A percentile compares a stretch with the other conserved stretches of the same genome.
These are phyloP conservation scores for Coelinius sp. DNA, from an alignment of 2,888 invertebrate species.

Conservation along the genomic window DNA sequence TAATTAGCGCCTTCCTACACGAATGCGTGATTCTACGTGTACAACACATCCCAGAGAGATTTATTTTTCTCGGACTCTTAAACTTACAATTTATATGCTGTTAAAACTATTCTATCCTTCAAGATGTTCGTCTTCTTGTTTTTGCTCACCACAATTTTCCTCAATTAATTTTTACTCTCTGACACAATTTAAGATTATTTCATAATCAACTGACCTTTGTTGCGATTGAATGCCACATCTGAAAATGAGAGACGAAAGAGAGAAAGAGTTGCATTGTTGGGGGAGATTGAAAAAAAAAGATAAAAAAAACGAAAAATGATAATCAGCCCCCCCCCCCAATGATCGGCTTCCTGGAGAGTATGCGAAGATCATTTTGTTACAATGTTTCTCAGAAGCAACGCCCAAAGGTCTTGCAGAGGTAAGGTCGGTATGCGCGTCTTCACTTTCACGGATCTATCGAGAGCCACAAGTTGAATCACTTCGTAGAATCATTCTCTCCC, in stretches of 20 bases:
- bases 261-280: no score
- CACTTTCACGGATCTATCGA: slow-evolving; percentile 47
- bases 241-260: neutral
- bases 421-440: slow-evolving; percentile 48
- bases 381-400: slow-evolving; percentile 38
- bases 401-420: slow-evolving; percentile 40
- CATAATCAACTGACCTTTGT: neutral
- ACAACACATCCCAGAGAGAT: slow-evolving; percentile 1
- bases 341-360: neutral
- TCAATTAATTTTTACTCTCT: neutral
- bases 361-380: slow-evolving; percentile 1
- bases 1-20: slow-evolving; percentile 53
- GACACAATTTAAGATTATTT: neutral
- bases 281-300: neutral
- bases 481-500: slow-evolving; percentile 35
- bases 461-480: slow-evolving; percentile 34
- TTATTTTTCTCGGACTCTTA: slow-evolving; percentile 18
- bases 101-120: neutral
- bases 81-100: slow-evolving; percentile 13
- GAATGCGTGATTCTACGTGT: slow-evolving; percentile 13
- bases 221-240: neutral
- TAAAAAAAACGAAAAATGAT: no score
- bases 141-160: neutral
- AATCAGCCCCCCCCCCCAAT: neutral
- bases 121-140: neutral